Evolutionary conservation across 1,140 invertebrate genomes (phyloP), one percentile per base, ranked within the genome.

Genomic region (Globodera ellingtonae): DNA sequence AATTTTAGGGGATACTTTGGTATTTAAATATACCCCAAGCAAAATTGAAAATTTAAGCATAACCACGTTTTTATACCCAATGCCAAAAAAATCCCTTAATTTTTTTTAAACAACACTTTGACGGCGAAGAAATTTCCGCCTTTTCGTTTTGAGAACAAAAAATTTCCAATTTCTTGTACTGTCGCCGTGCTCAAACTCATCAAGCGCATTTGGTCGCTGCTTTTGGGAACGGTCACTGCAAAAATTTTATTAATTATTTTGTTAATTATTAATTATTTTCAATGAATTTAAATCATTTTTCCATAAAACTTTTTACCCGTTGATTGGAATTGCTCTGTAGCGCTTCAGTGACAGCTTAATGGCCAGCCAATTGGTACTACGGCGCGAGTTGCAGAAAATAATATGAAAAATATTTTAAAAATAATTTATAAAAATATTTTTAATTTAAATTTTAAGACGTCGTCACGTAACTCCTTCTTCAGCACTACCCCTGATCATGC

Each of bases 361-460:
- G 15, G 79, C 79, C 46, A 80, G 52, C 79, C 79, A 80, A 79
- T 80, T 80, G 50, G 79, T 80, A n/a, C 44, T 78, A 50, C 79
- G 75, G 47, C 79, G 79, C 65, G 73, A 69, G 44, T 80, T 80
- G 50, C 79, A 80, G 66, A 80, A 80, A 67, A 80, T 80, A 5
- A 65, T 48, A 80, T 69, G 15, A 56, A 44, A 73, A 79, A 18
- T 24, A 24, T 24, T 79, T 5, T 13, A n/a, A 62, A 44, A 50
- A 24, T 62, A 56, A 65, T 18, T 79, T 15, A 0, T 59, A 79
- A 46, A 10, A 75, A 24, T 24, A 24, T 15, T 44, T 75, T 78
- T 46, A 78, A 78, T 18, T 46, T 35, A 35, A 35, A 62, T 18
- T 62, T 15, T 62, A 62, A 78, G 62, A 50, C 75, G 50, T 35